Conservation (phyloP, 2,888 invertebrate species). For the Metalampra italica region DNA sequence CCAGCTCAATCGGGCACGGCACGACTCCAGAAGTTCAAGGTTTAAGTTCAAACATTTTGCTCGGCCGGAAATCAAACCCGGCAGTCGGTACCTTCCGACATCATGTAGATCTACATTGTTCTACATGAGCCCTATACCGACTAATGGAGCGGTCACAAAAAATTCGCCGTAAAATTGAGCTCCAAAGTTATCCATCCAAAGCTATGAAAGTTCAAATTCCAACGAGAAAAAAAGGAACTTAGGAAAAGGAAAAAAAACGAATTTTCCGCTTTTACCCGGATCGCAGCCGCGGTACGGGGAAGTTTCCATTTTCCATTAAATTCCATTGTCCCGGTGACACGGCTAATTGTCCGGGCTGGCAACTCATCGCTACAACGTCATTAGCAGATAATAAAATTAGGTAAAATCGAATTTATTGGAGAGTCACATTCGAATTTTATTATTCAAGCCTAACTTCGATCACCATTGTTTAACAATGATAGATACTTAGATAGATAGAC, state of each 20-base stretch:
- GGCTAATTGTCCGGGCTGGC: slow-evolving; percentile 12
- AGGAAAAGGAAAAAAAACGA: slow-evolving; percentile 27
- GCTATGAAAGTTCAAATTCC: not conserved
- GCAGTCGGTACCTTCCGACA: too few relatives aligned
- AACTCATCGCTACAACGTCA: slow-evolving; percentile 22
- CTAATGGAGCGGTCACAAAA: not conserved
- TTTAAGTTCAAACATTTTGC: too few relatives aligned
- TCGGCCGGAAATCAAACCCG: too few relatives aligned
- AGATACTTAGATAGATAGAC: too few relatives aligned
- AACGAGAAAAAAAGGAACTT: slow-evolving; percentile 25
- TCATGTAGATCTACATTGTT: too few relatives aligned
- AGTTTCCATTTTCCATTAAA: slow-evolving; percentile 32
- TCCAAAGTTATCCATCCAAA: slow-evolving; percentile 11
- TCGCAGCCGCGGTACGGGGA: slow-evolving; percentile 15
- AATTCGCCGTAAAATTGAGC: slow-evolving; percentile 3
- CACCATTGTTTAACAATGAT: too few relatives aligned
- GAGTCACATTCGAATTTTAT: slow-evolving; percentile 13
- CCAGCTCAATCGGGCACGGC: too few relatives aligned
- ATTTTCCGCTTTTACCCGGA: slow-evolving; percentile 15
- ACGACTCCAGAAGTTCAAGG: too few relatives aligned
- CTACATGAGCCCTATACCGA: too few relatives aligned
- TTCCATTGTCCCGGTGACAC: slow-evolving; percentile 30
- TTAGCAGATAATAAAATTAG: slow-evolving; percentile 23
- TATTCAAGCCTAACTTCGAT: slow-evolving; percentile 1
- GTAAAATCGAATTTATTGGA: slow-evolving; percentile 27